Conservation (phyloP, 2,113 vertebrate genomes). For the Aspidoscelis tigris region DNA sequence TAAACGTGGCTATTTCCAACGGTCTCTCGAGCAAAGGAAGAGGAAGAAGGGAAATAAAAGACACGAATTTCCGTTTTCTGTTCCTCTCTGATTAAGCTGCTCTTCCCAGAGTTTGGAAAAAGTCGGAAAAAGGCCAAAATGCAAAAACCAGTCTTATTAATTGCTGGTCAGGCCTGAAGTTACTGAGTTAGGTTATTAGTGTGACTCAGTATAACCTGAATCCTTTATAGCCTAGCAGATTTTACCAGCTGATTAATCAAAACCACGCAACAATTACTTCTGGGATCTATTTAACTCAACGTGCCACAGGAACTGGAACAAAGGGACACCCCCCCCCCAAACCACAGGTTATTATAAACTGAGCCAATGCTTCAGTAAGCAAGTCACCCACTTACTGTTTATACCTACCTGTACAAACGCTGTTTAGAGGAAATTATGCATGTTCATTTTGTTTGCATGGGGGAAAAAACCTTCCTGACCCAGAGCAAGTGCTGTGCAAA, state of each 20-base stretch:
- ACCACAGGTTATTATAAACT: rapidly evolving
- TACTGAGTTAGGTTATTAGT: background rate
- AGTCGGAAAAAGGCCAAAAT: background rate
- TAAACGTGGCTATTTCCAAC: too few relatives aligned
- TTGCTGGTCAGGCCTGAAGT: background rate
- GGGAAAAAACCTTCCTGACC: conserved; percentile 1
- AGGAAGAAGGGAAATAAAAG: background rate
- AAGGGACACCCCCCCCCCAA: background rate
- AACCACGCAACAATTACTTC: rapidly evolving
- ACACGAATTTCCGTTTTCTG: background rate
- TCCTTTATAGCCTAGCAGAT: background rate
- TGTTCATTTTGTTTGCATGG: background rate
- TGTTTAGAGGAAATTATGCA: conserved; percentile 1
- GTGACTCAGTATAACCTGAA: background rate
- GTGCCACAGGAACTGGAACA: conserved; percentile 32
- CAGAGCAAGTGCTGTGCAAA: background rate
- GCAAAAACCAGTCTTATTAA: background rate
- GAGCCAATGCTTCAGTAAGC: background rate
- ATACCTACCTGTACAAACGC: background rate
- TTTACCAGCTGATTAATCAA: conserved; percentile 37
- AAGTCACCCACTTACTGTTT: rapidly evolving
- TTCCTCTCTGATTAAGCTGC: background rate
- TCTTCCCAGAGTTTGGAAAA: background rate
- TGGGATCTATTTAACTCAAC: rapidly evolving
- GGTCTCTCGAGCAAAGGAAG: background rate